These are phyloP conservation scores for Morphnarchus princeps DNA, from an alignment of 2,113 vertebrate genomes.

Conservation along the genomic window DNA sequence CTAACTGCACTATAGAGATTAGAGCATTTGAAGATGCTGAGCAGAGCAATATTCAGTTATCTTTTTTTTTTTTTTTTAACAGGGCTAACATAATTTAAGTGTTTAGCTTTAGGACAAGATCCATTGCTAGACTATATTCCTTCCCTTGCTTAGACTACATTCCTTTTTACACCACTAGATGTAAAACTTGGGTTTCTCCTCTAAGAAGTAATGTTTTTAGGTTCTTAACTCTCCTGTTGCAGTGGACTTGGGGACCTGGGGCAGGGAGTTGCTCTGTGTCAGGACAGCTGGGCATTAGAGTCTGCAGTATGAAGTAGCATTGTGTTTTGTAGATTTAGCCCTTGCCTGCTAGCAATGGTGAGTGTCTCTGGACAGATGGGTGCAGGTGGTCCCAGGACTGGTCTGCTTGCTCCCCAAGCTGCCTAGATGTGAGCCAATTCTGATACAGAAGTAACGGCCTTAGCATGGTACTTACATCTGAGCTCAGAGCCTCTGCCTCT, in stretches of 20 bases:
- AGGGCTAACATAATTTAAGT: not conserved
- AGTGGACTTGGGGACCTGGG: not conserved
- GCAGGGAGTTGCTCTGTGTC: not conserved
- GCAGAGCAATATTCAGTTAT: not conserved
- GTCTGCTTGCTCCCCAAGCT: not conserved
- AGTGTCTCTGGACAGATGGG: not conserved
- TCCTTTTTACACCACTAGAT: not conserved
- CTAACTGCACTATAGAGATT: not conserved
- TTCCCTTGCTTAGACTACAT: not conserved
- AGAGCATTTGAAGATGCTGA: not conserved
- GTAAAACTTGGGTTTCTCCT: not conserved
- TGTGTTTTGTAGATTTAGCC: not conserved
- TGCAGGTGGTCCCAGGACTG: not conserved
- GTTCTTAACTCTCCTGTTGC: not conserved
- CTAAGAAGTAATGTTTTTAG: not conserved
- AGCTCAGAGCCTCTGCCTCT: not conserved
- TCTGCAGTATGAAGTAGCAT: not conserved
- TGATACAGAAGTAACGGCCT: not conserved
- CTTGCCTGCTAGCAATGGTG: not conserved
- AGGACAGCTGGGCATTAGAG: not conserved
- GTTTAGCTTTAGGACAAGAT: not conserved
- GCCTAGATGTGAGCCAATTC: not conserved
- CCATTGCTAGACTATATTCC: not conserved
- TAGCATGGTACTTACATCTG: accelerated
- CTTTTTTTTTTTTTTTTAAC: not conserved